Evolutionary conservation across 2,888 invertebrate genomes (phyloP).

Genomic region (Ctena decussata): DNA sequence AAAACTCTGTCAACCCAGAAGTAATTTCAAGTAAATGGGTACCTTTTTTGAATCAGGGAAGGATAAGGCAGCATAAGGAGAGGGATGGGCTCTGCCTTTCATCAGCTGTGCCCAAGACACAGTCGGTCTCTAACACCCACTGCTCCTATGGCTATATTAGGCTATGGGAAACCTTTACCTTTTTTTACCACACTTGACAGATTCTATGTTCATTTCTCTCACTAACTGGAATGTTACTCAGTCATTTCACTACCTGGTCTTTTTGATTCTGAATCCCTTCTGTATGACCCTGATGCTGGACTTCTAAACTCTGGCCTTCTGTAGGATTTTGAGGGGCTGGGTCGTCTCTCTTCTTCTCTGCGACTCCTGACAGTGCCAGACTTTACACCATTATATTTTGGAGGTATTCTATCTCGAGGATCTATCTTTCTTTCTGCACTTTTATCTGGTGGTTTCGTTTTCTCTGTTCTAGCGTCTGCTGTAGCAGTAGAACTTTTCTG

Average conservation of each 20-base stretch:
- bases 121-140: too few species aligned
- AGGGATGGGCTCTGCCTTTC: too few species aligned
- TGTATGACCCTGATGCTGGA: constrained; percentile 35
- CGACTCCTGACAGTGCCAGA: constrained; percentile 60
- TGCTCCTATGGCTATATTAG: too few species aligned
- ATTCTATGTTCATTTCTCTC: too few species aligned
- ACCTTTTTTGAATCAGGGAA: too few species aligned
- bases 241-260: background rate
- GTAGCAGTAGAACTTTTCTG: constrained; percentile 39
- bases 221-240: too few species aligned
- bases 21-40: too few species aligned
- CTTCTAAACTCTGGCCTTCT: constrained; percentile 38
- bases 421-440: constrained; percentile 49
- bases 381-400: constrained; percentile 56
- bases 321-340: constrained; percentile 58
- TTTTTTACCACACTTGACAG: too few species aligned
- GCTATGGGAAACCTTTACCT: too few species aligned
- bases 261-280: constrained; percentile 41
- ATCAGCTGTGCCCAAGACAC: too few species aligned
- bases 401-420: constrained; percentile 36
- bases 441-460: constrained; percentile 56
- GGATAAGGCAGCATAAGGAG: too few species aligned
- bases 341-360: constrained; percentile 68
- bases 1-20: too few species aligned
- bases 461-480: constrained; percentile 52